These are phyloP conservation scores for Mastomys natalensis DNA, from an alignment of 2,113 vertebrate species.

Conservation along the genomic window DNA sequence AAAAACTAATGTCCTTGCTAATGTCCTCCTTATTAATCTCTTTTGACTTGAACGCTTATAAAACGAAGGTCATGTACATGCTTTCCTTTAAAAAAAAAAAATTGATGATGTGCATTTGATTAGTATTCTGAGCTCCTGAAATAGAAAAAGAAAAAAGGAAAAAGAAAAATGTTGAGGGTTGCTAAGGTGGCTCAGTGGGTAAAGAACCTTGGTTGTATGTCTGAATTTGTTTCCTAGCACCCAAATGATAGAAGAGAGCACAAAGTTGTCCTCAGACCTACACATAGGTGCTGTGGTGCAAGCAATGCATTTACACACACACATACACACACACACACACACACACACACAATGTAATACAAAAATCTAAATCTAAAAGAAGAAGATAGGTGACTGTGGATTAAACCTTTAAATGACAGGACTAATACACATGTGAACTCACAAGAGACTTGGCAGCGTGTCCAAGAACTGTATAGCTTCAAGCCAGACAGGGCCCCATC, in stretches of 20 bases:
- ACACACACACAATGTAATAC: not conserved
- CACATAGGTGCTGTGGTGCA: not conserved
- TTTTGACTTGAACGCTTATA: not conserved
- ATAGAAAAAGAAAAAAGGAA: not conserved
- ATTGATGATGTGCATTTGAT: not conserved
- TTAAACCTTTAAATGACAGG: not conserved
- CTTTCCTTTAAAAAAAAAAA: slow-evolving; percentile 33
- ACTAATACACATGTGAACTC: not conserved
- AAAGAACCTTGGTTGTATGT: not conserved
- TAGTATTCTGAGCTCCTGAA: slow-evolving; percentile 42
- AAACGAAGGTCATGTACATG: not conserved
- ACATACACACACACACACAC: not conserved
- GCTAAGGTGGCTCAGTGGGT: not conserved
- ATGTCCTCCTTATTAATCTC: not conserved
- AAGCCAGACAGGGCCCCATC: not conserved
- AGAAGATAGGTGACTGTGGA: not conserved
- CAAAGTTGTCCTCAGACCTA: not conserved
- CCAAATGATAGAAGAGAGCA: not conserved
- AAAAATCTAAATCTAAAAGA: not conserved
- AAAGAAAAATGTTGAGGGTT: not conserved
- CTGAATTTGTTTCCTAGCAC: not conserved
- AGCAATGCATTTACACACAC: not conserved
- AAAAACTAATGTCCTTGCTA: not conserved
- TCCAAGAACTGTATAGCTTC: not conserved
- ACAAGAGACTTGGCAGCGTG: not conserved